A percentile compares a stretch with the other conserved stretches of the same genome.
These are phyloP conservation scores for Dicyrtomina minuta DNA, from an alignment of 2,888 invertebrate genomes.

Conservation along the genomic window DNA sequence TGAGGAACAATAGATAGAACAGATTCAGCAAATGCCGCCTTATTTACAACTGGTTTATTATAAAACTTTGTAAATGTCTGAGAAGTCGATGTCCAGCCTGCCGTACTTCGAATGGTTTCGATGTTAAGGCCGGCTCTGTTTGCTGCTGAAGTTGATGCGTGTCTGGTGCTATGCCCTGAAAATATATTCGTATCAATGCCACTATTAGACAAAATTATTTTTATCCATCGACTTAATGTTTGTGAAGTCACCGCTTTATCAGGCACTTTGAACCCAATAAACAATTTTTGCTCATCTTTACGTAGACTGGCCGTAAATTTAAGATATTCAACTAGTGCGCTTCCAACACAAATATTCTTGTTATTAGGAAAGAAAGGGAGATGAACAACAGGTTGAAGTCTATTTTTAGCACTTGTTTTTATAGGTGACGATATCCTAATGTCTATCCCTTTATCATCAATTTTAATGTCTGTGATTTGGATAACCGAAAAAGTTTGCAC, in stretches of 20 bases:
- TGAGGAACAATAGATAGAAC: neutral
- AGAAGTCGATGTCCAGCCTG: constrained; percentile 26
- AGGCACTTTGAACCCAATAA: constrained; percentile 25
- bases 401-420: constrained; percentile 23
- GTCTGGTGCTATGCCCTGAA: constrained; percentile 23
- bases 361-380: constrained; percentile 19
- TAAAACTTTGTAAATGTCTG: constrained; percentile 23
- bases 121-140: neutral
- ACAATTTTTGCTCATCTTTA: neutral
- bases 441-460: constrained; percentile 8
- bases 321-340: constrained; percentile 25
- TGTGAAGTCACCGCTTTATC: constrained; percentile 27
- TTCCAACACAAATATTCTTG: constrained; percentile 29
- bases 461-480: constrained; percentile 16
- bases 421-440: constrained; percentile 13
- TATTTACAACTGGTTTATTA: constrained; percentile 3
- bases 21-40: neutral
- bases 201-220: neutral
- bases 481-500: constrained; percentile 33
- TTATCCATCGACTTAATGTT: constrained; percentile 33
- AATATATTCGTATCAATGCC: constrained; percentile 14
- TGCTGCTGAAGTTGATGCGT: constrained; percentile 20
- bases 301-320: neutral
- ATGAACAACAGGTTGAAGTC: constrained; percentile 21
- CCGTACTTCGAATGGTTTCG: constrained; percentile 2